A percentile compares a stretch with the other conserved stretches of the same genome.
These are phyloP conservation scores for Whitmania pigra DNA, from an alignment of 1,140 invertebrate genomes.

Conservation along the genomic window DNA sequence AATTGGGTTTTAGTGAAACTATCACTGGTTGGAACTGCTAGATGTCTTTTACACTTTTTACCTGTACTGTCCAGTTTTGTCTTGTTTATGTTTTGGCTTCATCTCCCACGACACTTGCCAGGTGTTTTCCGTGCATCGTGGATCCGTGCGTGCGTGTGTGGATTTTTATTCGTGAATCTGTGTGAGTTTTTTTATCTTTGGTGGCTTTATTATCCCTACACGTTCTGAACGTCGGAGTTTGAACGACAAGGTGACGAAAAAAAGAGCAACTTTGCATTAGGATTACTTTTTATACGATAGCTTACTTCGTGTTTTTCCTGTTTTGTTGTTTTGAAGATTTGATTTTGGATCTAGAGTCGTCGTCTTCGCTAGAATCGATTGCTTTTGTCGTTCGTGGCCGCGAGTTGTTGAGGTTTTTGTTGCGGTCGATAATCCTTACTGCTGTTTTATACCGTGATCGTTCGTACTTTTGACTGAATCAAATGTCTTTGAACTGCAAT, in stretches of 20 bases:
- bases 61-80: too few species aligned
- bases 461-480: too few species aligned
- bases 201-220: background rate
- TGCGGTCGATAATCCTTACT: too few species aligned
- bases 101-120: too few species aligned
- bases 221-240: background rate
- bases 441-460: too few species aligned
- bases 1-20: background rate
- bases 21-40: background rate
- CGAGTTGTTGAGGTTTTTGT: too few species aligned
- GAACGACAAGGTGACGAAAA: background rate
- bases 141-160: background rate
- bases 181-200: background rate
- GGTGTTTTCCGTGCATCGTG: slow-evolving; percentile 2
- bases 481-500: too few species aligned
- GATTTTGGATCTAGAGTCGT: too few species aligned
- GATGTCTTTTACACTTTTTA: background rate
- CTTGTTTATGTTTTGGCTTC: too few species aligned
- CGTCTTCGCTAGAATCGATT: too few species aligned
- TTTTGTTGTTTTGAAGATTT: too few species aligned
- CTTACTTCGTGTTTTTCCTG: background rate
- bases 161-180: background rate
- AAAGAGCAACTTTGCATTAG: background rate
- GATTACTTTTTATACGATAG: background rate
- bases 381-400: too few species aligned